A percentile compares a stretch with the other conserved stretches of the same genome.
Evolutionary conservation across 2,888 invertebrate species (phyloP).

Genomic region (Cryptus viduatorius): DNA sequence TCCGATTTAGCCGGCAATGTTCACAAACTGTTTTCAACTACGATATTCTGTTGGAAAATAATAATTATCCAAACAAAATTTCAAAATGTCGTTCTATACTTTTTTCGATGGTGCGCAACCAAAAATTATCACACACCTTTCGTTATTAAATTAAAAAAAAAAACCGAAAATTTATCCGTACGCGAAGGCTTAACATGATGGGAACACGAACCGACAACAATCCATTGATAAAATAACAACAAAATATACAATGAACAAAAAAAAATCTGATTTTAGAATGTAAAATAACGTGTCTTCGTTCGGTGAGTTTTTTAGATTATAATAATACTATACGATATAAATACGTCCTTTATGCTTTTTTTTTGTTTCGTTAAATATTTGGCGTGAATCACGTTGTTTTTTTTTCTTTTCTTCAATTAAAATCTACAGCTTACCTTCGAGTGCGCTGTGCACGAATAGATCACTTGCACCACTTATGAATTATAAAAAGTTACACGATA

Average conservation of each 20-base stretch:
- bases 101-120: neutral
- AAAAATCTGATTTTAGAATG: constrained; percentile 45
- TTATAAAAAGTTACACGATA: constrained; percentile 57
- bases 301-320: constrained; percentile 53
- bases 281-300: constrained; percentile 46
- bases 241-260: constrained; percentile 44
- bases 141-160: neutral
- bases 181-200: constrained; percentile 3
- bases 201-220: constrained; percentile 24
- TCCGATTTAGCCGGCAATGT: neutral
- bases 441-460: constrained; percentile 38
- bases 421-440: constrained; percentile 70
- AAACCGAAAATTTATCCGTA: neutral
- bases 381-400: constrained; percentile 78
- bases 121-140: neutral
- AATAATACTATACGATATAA: constrained; percentile 76
- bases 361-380: constrained; percentile 76
- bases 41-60: too few species aligned
- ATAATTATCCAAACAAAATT: neutral
- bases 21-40: too few species aligned
- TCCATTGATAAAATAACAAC: constrained; percentile 21
- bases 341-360: constrained; percentile 71
- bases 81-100: neutral
- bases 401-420: constrained; percentile 65
- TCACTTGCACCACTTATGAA: constrained; percentile 54